Percentiles rank a stretch among this genome's conserved stretches.
Conservation (phyloP, 2,888 invertebrate genomes). For the Leucophenga maculata region DNA sequence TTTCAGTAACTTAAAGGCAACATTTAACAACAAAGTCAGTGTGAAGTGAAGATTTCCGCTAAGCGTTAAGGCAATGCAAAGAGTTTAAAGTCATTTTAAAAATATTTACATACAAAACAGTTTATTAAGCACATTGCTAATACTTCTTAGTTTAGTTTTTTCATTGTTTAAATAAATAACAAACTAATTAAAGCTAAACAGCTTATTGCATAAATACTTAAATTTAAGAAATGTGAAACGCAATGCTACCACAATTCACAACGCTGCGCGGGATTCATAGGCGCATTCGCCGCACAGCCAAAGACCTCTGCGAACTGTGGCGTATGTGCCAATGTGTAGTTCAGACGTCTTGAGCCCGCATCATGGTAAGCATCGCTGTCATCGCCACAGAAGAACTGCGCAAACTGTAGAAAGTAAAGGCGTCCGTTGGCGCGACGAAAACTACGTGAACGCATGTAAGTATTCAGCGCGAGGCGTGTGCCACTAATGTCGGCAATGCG, state of each 20-base stretch:
- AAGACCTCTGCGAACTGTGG: conserved; percentile 61
- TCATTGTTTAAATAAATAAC: not conserved
- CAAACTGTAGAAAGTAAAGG: conserved; percentile 63
- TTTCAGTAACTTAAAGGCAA: too few relatives aligned
- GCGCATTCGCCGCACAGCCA: conserved; percentile 46
- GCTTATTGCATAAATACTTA: not conserved
- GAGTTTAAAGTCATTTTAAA: too few relatives aligned
- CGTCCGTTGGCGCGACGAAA: conserved; percentile 47
- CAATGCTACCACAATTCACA: conserved; percentile 59
- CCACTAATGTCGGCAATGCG: conserved; percentile 64
- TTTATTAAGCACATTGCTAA: not conserved
- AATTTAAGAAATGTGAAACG: not conserved
- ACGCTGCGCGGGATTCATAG: conserved; percentile 55
- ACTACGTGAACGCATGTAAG: conserved; percentile 49
- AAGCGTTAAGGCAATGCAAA: too few relatives aligned
- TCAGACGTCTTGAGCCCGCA: conserved; percentile 55
- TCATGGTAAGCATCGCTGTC: conserved; percentile 57
- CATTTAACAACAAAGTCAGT: too few relatives aligned
- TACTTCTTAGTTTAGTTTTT: not conserved
- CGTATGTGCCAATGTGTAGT: conserved; percentile 60
- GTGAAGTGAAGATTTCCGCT: too few relatives aligned
- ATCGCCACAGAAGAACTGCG: conserved; percentile 66
- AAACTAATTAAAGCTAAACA: conserved; percentile 1
- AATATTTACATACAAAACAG: too few relatives aligned
- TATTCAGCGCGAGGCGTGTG: conserved; percentile 57